Evolutionary conservation across 2,888 invertebrate genomes (phyloP), one percentile per base, ranked within the genome.

Genomic region (Syritta pipiens): DNA sequence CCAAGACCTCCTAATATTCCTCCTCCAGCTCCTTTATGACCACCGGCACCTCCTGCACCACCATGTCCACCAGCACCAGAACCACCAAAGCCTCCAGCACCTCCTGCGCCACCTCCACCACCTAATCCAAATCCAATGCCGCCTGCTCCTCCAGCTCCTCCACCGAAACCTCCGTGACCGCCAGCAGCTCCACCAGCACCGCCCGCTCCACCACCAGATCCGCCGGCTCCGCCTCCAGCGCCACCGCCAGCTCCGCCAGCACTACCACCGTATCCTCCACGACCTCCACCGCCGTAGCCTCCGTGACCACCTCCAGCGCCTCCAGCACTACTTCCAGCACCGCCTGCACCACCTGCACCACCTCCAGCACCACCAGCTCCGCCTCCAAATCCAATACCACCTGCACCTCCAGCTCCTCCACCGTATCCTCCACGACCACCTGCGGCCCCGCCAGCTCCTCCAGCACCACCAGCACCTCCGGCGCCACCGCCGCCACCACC

Each of bases 11-110:
- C 35, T n/a, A 10, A 7, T 10, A 12, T 28, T 6, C 53, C 57
- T 19, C 60, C 74, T 1, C 42, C 57, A 2, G 30, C 40, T 0
- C 48, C 81, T 3, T 37, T 60, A 17, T 30, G 37, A 0, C 93
- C 92, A 0, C 90, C 87, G 1, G 89, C 90, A 0, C 91, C 88
- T 0, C 90, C 85, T 0, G 91, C 89, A 0, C 24, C 87, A 82
- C 89, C 90, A 85, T 82, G 88, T 1, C 90, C 85, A 0, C 91
- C 89, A 0, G 17, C 87, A 82, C 89, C 90, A n/a, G n/a, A n/a
- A 85, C 82, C 90, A 82, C 82, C 90, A 2, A 85, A 83, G 5
- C 88, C 83, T 6, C 88, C 84, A 74, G 88, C 90, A 79, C 89
- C 90, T 75, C 75, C 53, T 2, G 35, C 69, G 32, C 72, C 81